Conservation (phyloP, 1,140 invertebrate genomes). For the Lysiphlebus fabarum region DNA sequence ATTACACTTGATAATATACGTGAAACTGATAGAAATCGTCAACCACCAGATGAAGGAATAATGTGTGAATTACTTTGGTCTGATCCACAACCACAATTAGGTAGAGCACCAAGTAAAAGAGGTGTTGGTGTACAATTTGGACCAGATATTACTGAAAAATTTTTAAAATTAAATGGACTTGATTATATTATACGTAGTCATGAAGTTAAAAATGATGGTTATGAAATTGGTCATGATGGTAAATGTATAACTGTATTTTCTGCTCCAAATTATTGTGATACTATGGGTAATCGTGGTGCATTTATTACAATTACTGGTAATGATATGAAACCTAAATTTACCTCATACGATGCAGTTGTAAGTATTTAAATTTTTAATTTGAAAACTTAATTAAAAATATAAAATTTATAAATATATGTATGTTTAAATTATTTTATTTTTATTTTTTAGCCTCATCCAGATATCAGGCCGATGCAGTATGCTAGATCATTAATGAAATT, state of each 20-base stretch:
- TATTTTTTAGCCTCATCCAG: slow-evolving; percentile 85
- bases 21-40: slow-evolving; percentile 84
- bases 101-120: slow-evolving; percentile 88
- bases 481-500: slow-evolving; percentile 72
- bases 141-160: slow-evolving; percentile 90
- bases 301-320: slow-evolving; percentile 94
- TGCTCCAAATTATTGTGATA: slow-evolving; percentile 99
- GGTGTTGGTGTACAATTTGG: slow-evolving; percentile 99
- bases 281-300: slow-evolving; percentile 97
- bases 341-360: slow-evolving; percentile 90
- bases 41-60: slow-evolving; percentile 92
- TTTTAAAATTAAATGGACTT: slow-evolving; percentile 80
- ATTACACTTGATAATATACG: slow-evolving; percentile 89
- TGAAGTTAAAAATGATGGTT: slow-evolving; percentile 96
- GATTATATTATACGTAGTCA: slow-evolving; percentile 95
- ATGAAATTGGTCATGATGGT: slow-evolving; percentile 90
- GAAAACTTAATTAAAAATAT: slow-evolving; percentile 1
- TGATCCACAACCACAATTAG: slow-evolving; percentile 87
- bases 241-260: slow-evolving; percentile 96
- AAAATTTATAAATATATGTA: slow-evolving; percentile 5
- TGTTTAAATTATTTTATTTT: slow-evolving; percentile 28
- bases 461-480: slow-evolving; percentile 95
- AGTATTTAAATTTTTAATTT: slow-evolving; percentile 48
- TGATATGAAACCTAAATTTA: slow-evolving; percentile 86
- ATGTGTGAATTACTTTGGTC: slow-evolving; percentile 99